A percentile compares a stretch with the other conserved stretches of the same genome.
phyloP scores from a whole-genome alignment of 2,888 invertebrate genomes.

The Hypena proboscidalis region DNA sequence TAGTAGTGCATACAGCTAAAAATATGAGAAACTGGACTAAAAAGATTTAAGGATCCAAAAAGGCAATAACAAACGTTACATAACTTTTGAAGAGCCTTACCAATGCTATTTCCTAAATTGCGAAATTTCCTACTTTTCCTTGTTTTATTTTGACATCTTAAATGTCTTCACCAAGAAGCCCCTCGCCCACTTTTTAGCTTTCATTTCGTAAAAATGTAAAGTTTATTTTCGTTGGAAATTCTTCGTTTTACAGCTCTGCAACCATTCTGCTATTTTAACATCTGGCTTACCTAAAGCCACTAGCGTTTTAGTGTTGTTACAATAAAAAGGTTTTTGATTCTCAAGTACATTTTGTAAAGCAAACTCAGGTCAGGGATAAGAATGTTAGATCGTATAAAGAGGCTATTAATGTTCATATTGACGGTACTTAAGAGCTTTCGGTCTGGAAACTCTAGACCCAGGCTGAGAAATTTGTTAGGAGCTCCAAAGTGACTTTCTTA shows the following conservation, averaged over 20 bases:
- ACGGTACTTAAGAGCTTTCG: not conserved
- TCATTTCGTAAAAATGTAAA: conserved; percentile 34
- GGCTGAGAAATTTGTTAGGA: not conserved
- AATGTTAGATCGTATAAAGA: conserved; percentile 13
- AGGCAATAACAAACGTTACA: conserved; percentile 8
- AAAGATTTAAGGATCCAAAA: not conserved
- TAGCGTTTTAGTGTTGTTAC: conserved; percentile 15
- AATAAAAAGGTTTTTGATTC: conserved; percentile 8
- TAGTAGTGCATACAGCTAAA: too few species aligned
- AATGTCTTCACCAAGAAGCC: conserved; percentile 17
- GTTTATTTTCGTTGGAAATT: conserved; percentile 37
- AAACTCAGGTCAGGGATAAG: not conserved
- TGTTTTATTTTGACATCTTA: conserved; percentile 21
- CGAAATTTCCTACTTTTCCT: conserved; percentile 2
- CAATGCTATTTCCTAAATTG: conserved; percentile 16
- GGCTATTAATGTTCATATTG: conserved; percentile 7
- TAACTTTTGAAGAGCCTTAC: conserved; percentile 24
- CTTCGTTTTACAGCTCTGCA: conserved; percentile 27
- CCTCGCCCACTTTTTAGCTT: conserved; percentile 22
- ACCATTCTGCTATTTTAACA: conserved; percentile 32
- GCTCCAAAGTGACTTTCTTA: not conserved
- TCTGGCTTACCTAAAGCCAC: conserved; percentile 25
- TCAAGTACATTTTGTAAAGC: conserved; percentile 9
- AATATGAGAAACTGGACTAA: too few species aligned
- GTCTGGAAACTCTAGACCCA: not conserved